These are phyloP conservation scores for Caerostris darwini DNA, from an alignment of 1,140 invertebrate genomes.

Conservation along the genomic window DNA sequence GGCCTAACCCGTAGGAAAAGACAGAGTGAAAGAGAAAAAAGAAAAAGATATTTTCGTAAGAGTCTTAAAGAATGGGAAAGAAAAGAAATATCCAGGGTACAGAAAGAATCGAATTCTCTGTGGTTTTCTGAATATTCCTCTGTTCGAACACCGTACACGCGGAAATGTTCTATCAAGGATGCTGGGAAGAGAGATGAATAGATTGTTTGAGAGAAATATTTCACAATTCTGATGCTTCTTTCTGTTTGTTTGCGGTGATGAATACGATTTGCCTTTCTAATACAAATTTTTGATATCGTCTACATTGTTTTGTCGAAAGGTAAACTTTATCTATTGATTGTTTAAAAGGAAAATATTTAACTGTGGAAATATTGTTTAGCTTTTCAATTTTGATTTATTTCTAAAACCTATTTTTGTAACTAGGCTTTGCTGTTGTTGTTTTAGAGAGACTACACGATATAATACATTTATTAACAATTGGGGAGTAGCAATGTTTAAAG, in stretches of 20 bases:
- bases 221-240: neutral
- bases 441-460: too few relatives aligned
- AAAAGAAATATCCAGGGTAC: constrained; percentile 4
- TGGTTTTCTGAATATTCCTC: constrained; percentile 52
- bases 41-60: neutral
- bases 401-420: too few relatives aligned
- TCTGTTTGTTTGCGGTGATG: neutral
- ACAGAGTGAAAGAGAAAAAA: neutral
- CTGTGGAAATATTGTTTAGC: too few relatives aligned
- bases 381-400: too few relatives aligned
- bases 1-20: neutral
- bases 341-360: neutral
- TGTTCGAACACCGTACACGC: neutral
- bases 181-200: too few relatives aligned
- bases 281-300: too few relatives aligned
- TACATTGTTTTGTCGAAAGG: neutral
- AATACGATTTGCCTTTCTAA: neutral
- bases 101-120: constrained; percentile 45
- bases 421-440: too few relatives aligned
- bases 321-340: neutral
- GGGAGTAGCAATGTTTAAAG: too few relatives aligned
- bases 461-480: too few relatives aligned
- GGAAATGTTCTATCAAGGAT: constrained; percentile 10
- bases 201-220: neutral
- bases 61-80: constrained; percentile 21